Percentiles rank a stretch among this genome's conserved stretches.
Evolutionary conservation across 2,113 vertebrate genomes (phyloP).

Genomic region (Gorsachius goisagi): DNA sequence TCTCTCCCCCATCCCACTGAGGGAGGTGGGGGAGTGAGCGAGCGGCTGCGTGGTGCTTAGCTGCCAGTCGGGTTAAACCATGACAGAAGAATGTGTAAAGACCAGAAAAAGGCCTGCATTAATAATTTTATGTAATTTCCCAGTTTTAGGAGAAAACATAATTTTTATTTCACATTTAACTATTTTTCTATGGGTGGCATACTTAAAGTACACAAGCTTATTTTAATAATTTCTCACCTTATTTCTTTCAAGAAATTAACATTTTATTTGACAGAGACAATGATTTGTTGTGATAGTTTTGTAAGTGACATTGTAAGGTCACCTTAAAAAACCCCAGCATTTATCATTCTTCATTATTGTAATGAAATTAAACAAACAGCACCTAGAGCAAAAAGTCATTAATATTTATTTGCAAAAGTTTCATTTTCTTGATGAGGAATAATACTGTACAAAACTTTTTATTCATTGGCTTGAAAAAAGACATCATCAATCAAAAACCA

Average conservation of each 20-base stretch:
- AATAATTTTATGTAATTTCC: not conserved
- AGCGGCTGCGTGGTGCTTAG: no score
- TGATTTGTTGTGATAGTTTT: not conserved
- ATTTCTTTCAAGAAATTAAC: not conserved
- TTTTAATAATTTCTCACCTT: not conserved
- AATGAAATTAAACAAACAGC: conserved; percentile 21
- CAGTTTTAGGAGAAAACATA: not conserved
- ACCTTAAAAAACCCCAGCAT: not conserved
- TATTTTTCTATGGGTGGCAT: not conserved
- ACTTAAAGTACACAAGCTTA: not conserved
- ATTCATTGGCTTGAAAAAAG: not conserved
- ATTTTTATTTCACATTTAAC: not conserved
- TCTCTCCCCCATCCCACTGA: no score
- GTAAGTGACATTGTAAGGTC: not conserved
- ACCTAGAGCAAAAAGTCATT: not conserved
- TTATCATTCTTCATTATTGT: not conserved
- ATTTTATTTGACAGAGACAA: not conserved
- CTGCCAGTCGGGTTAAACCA: no score
- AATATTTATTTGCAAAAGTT: conserved; percentile 43
- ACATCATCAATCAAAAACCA: not conserved
- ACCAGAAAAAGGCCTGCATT: not conserved
- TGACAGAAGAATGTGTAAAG: not conserved
- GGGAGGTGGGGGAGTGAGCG: no score
- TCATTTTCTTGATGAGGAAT: not conserved
- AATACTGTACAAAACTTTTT: not conserved